A percentile compares a stretch with the other conserved stretches of the same genome.
Conservation (phyloP, 2,797 vertebrate species). For the Smutsia gigantea region DNA sequence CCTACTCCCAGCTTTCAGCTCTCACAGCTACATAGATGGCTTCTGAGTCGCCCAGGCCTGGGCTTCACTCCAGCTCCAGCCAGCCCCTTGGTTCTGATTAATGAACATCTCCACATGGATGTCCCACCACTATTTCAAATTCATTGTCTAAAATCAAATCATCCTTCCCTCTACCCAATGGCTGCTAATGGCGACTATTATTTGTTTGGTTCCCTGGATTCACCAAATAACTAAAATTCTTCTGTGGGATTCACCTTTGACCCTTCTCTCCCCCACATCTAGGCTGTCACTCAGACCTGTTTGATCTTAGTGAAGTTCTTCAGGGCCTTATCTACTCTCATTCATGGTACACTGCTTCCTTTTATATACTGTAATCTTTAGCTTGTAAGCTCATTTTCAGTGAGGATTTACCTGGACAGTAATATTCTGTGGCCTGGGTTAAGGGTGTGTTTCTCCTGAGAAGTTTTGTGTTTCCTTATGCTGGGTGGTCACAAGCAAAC, state of each 20-base stretch:
- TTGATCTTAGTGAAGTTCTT: constrained; percentile 27
- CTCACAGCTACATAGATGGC: not conserved
- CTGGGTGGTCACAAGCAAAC: not conserved
- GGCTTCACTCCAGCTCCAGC: not conserved
- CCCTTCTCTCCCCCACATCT: not conserved
- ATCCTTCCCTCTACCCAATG: not conserved
- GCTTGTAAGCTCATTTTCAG: not conserved
- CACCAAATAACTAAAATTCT: not conserved
- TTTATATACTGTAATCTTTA: constrained; percentile 10
- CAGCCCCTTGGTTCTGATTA: not conserved
- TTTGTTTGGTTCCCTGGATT: constrained; percentile 24
- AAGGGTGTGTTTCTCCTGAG: not conserved
- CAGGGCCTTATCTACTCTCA: not conserved
- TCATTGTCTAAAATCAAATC: not conserved
- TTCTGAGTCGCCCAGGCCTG: not conserved
- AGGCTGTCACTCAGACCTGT: not conserved
- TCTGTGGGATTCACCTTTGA: not conserved
- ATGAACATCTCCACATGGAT: not conserved
- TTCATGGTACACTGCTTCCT: not conserved
- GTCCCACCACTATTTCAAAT: constrained; percentile 10
- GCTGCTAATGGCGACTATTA: not conserved
- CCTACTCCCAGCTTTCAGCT: not conserved
- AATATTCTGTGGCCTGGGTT: not conserved
- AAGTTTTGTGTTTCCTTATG: constrained; percentile 22
- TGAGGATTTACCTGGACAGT: not conserved